Evolutionary conservation across 1,140 invertebrate genomes (phyloP), one percentile per base, ranked within the genome.

Genomic region (Drosophila rhopaloa): DNA sequence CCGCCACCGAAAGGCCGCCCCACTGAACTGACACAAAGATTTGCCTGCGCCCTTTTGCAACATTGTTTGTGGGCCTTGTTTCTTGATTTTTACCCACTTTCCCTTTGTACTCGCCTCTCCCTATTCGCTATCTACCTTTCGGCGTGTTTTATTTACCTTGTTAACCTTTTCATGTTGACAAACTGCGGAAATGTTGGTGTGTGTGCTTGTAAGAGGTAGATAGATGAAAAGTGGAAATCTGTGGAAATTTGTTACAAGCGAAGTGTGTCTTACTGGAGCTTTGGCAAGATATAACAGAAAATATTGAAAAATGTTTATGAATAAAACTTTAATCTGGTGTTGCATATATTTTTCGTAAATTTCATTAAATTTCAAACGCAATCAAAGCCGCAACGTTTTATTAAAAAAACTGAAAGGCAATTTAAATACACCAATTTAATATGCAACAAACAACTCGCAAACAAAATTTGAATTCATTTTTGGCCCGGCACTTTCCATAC

Each of bases 111-210:
- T 71, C 19, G 59, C 41, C 32, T 13, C 46, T 67, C 51, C 61
- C 54, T 27, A 32, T 72, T 72, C 11, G 55, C 43, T 68, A 53
- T 79, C 60, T 62, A 27, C 40, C 61, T 79, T 71, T 73, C 65
- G 44, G 43, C 71, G 61, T 82, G 72, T 74, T 72, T 88, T 88
- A 88, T 88, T 79, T 83, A 88, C 84, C 79, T 86, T 88, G 84
- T 89, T 88, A 83, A 83, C 83, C 76, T 82, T 83, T 83, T 89
- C 80, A 60, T 83, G 83, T 83, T 76, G 83, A 82, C 82, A 76
- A 88, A 82, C 79, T 82, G 66, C 58, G 40, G 67, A 72, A 63
- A 60, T 53, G 54, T 44, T 58, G 63, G 46, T 57, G 57, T 48
- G 44, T 56, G 13, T 13, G 41, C 53, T 47, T 37, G 40, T 43